A percentile compares a stretch with the other conserved stretches of the same genome.
Conservation (phyloP, 35 echinoderm and acorn worm species). For the Strongylocentrotus purpuratus region DNA sequence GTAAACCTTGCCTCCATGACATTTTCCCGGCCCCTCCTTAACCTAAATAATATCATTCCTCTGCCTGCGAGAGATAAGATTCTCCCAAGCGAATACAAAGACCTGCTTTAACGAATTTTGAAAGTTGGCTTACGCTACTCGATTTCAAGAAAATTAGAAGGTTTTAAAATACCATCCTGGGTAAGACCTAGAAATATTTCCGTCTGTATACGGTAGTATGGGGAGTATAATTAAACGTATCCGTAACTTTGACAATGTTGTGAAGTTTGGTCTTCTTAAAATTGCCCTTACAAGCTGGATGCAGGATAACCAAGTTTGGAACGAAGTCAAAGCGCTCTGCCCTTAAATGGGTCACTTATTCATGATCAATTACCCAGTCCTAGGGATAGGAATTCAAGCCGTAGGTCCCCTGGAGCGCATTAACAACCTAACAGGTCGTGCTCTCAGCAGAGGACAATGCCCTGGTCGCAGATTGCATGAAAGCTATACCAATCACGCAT, state of each 20-base stretch:
- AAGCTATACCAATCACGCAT: too few relatives aligned
- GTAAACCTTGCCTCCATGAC: background rate
- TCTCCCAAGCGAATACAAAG: background rate
- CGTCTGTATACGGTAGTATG: background rate
- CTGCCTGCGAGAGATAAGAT: background rate
- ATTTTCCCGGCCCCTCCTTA: background rate
- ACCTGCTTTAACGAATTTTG: background rate
- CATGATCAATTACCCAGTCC: background rate
- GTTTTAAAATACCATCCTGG: background rate
- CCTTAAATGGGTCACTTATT: background rate
- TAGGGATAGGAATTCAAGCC: background rate
- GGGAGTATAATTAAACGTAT: background rate
- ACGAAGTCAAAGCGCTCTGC: background rate
- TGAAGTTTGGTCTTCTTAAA: background rate
- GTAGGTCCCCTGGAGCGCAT: background rate
- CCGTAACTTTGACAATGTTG: background rate
- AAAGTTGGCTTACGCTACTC: background rate
- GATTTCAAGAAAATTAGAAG: background rate
- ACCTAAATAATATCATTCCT: background rate
- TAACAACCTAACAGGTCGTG: too few relatives aligned
- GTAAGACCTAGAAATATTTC: background rate
- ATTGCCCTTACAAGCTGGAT: background rate
- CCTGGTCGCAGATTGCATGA: too few relatives aligned
- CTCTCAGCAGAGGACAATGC: too few relatives aligned
- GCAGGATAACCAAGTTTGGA: background rate